phyloP scores from a whole-genome alignment of 2,113 vertebrate species.

The Rhynchomys soricoides region DNA sequence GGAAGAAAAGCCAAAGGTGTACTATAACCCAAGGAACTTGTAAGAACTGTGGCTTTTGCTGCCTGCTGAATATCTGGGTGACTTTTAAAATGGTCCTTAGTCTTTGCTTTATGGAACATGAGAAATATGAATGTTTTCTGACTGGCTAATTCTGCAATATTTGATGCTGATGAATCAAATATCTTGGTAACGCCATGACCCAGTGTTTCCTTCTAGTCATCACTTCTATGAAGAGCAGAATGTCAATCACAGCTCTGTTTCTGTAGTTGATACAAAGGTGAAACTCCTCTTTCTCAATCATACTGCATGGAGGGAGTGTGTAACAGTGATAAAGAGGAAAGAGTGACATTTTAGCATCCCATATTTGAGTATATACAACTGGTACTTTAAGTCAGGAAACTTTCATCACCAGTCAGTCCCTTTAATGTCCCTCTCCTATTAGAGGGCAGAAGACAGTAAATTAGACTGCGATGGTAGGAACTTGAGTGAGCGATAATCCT shows the following conservation, averaged over 20 bases:
- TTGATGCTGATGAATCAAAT: slow-evolving; percentile 88
- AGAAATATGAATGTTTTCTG: slow-evolving; percentile 89
- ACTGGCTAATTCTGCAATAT: slow-evolving; percentile 89
- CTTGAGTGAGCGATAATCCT: not conserved
- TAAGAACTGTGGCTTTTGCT: slow-evolving; percentile 89
- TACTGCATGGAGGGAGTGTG: not conserved
- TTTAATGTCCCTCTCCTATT: too few relatives aligned
- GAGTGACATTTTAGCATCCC: not conserved
- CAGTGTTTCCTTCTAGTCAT: slow-evolving; percentile 86
- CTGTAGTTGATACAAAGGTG: too few relatives aligned
- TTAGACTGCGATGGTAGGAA: not conserved
- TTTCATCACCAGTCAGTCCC: too few relatives aligned
- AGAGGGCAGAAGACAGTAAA: not conserved
- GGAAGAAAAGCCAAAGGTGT: slow-evolving; percentile 90
- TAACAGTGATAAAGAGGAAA: not conserved
- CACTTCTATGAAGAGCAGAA: slow-evolving; percentile 80
- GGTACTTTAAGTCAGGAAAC: not conserved
- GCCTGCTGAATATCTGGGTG: slow-evolving; percentile 92
- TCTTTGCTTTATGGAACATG: slow-evolving; percentile 93
- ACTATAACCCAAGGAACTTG: slow-evolving; percentile 91
- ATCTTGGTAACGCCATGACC: slow-evolving; percentile 89
- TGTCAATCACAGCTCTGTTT: not conserved
- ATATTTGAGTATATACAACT: not conserved
- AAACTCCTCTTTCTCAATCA: not conserved
- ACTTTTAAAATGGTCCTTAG: slow-evolving; percentile 92